Conservation (phyloP, 2,888 invertebrate species). For the Lasius fuliginosus region DNA sequence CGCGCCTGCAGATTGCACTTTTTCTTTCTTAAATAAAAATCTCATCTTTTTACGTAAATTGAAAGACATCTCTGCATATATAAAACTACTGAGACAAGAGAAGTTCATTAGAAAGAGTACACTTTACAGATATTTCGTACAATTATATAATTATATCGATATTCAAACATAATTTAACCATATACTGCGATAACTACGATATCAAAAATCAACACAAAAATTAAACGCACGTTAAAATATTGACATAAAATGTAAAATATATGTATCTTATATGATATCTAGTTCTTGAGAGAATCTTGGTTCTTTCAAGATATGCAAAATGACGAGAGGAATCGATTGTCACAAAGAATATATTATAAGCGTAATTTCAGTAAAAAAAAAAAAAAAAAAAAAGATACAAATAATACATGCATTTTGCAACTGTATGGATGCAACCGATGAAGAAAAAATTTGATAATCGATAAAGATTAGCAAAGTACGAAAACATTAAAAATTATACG, state of each 20-base stretch:
- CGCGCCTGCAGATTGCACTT: not conserved
- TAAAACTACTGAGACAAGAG: too few species aligned
- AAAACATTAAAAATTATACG: not conserved
- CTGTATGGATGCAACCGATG: not conserved
- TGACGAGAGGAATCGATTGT: not conserved
- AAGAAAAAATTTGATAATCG: not conserved
- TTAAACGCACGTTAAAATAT: too few species aligned
- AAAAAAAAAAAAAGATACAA: not conserved
- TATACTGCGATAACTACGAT: too few species aligned
- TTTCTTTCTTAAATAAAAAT: not conserved
- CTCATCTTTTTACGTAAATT: not conserved
- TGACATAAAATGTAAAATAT: not conserved
- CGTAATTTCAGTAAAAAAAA: not conserved
- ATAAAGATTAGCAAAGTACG: not conserved
- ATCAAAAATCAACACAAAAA: too few species aligned
- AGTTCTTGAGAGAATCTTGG: not conserved
- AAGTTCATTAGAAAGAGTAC: too few species aligned
- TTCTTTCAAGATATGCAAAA: not conserved
- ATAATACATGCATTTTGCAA: not conserved
- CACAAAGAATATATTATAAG: not conserved
- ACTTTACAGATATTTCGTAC: too few species aligned
- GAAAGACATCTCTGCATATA: too few species aligned
- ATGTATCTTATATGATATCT: not conserved
- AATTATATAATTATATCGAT: too few species aligned
- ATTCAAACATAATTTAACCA: too few species aligned